Percentiles rank a stretch among this genome's conserved stretches.
Evolutionary conservation across 1,140 invertebrate species (phyloP).

Genomic region (Gonatopus flavifemur): DNA sequence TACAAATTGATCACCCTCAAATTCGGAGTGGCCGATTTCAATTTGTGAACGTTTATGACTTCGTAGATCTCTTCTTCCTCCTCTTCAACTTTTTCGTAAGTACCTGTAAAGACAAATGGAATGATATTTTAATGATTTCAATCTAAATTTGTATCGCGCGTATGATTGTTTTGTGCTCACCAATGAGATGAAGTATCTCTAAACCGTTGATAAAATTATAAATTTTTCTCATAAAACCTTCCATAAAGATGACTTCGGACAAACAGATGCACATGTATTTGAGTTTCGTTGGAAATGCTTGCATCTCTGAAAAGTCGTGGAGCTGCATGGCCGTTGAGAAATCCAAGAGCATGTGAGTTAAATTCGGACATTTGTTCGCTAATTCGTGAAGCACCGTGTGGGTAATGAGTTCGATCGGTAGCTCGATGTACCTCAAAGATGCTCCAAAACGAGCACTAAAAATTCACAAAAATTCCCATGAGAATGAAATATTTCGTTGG

Average conservation of each 20-base stretch:
- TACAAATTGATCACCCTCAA: slow-evolving; percentile 93
- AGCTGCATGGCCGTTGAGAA: slow-evolving; percentile 99
- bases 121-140: background rate
- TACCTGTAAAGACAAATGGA: slow-evolving; percentile 68
- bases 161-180: slow-evolving; percentile 57
- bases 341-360: slow-evolving; percentile 96
- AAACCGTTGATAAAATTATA: slow-evolving; percentile 99
- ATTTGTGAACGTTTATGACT: slow-evolving; percentile 98
- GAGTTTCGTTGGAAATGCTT: slow-evolving; percentile 97
- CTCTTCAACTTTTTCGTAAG: slow-evolving; percentile 98
- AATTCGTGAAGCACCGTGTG: slow-evolving; percentile 97
- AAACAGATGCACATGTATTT: slow-evolving; percentile 96
- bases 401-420: slow-evolving; percentile 97
- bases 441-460: slow-evolving; percentile 80
- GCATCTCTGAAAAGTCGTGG: slow-evolving; percentile 98
- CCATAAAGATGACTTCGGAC: slow-evolving; percentile 99
- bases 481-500: background rate
- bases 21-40: slow-evolving; percentile 96
- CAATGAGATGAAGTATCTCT: slow-evolving; percentile 97
- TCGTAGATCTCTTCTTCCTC: slow-evolving; percentile 99
- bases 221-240: slow-evolving; percentile 99
- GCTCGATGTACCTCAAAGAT: slow-evolving; percentile 90
- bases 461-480: slow-evolving; percentile 11
- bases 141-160: background rate
- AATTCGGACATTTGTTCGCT: slow-evolving; percentile 94